A percentile compares a stretch with the other conserved stretches of the same genome.
Conservation (phyloP, 2,888 invertebrate genomes). For the Melieria omissa region DNA sequence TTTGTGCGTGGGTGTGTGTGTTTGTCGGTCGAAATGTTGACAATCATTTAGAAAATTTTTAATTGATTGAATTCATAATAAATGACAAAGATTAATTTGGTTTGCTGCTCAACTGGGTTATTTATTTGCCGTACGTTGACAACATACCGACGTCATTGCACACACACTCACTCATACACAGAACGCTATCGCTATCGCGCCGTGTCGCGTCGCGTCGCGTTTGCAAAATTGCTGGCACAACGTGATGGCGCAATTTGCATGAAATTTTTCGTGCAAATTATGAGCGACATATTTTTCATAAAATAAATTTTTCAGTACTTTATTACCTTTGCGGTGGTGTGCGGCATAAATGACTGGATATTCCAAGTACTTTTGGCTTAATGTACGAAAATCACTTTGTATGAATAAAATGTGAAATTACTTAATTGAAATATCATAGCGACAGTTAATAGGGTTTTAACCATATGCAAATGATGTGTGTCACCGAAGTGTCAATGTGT, state of each 20-base stretch:
- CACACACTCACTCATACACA: no score
- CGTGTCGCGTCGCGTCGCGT: background rate
- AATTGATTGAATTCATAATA: constrained; percentile 31
- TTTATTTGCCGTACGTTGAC: no score
- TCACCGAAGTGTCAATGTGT: no score
- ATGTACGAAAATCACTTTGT: background rate
- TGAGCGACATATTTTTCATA: constrained; percentile 2
- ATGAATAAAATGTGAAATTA: background rate
- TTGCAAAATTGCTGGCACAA: constrained; percentile 17
- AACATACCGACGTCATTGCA: no score
- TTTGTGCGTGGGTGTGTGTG: background rate
- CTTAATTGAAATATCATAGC: background rate
- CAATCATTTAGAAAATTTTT: constrained; percentile 23
- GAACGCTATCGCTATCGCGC: no score
- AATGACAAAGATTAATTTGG: constrained; percentile 29
- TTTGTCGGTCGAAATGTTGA: constrained; percentile 5
- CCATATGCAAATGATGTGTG: no score
- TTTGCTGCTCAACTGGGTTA: background rate
- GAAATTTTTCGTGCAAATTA: constrained; percentile 23
- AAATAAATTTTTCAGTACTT: background rate
- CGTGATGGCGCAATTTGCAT: constrained; percentile 20
- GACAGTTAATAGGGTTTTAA: no score
- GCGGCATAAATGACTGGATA: background rate
- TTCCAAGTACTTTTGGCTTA: constrained; percentile 2
- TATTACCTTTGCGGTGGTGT: background rate